These are phyloP conservation scores for Apodemia hepburni DNA, from an alignment of 2,888 invertebrate species.

Conservation along the genomic window DNA sequence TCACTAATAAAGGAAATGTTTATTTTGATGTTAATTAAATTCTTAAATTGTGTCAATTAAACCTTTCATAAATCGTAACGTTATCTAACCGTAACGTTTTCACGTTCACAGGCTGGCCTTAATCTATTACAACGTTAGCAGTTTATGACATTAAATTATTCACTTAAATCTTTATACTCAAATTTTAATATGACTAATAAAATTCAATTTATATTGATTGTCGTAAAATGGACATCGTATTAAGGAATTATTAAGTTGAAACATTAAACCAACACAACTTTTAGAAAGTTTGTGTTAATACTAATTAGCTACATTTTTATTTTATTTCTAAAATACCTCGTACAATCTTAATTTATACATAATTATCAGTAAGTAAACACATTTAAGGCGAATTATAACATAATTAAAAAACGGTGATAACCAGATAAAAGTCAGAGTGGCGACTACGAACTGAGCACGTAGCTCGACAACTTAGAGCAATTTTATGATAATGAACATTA, in stretches of 20 bases:
- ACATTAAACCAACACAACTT: neutral
- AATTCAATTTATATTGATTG: slow-evolving; percentile 1
- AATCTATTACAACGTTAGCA: neutral
- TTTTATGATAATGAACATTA: too few species aligned
- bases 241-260: slow-evolving; percentile 4
- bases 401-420: neutral
- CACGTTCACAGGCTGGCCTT: neutral
- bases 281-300: neutral
- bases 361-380: neutral
- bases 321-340: neutral
- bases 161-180: neutral
- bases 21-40: too few species aligned
- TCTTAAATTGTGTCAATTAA: too few species aligned
- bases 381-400: neutral
- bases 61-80: too few species aligned
- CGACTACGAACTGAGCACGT: neutral
- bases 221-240: neutral
- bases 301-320: neutral
- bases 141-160: neutral
- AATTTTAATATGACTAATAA: slow-evolving; percentile 1
- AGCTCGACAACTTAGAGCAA: too few species aligned
- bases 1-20: too few species aligned
- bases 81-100: neutral
- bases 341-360: neutral
- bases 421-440: neutral